phyloP scores from a whole-genome alignment of 2,797 vertebrate genomes.

The Cynodonichthys magdalenae region DNA sequence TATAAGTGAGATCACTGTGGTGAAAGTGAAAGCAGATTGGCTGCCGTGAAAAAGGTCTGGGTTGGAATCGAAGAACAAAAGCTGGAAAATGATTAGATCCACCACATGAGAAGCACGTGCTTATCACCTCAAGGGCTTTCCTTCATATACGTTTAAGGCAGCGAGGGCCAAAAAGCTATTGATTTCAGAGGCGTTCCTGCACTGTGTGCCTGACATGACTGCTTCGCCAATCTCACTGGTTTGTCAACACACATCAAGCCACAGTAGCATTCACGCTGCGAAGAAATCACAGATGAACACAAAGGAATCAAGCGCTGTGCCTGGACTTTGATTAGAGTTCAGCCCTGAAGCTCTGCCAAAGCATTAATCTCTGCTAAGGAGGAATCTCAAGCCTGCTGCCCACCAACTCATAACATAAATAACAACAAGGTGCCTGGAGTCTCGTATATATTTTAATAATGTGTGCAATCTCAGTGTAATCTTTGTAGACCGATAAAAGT shows the following conservation, averaged over 20 bases:
- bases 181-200: conserved; percentile 42
- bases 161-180: conserved; percentile 41
- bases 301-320: conserved; percentile 46
- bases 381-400: conserved; percentile 23
- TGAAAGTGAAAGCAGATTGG: conserved; percentile 31
- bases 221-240: conserved; percentile 19
- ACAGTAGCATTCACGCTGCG: conserved; percentile 24
- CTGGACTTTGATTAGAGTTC: conserved; percentile 50
- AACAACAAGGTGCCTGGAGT: conserved; percentile 13
- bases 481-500: conserved; percentile 28
- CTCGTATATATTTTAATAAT: conserved; percentile 28
- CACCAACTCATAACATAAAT: conserved; percentile 39
- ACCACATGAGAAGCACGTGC: conserved; percentile 25
- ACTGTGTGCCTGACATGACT: conserved; percentile 26
- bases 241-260: conserved; percentile 39
- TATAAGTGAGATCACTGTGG: conserved; percentile 30
- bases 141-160: conserved; percentile 15
- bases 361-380: conserved; percentile 46
- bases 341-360: conserved; percentile 24
- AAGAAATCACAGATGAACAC: conserved; percentile 46
- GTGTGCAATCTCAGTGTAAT: conserved; percentile 25
- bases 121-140: conserved; percentile 35
- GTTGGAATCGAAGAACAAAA: conserved; percentile 17
- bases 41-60: conserved; percentile 16
- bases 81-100: conserved; percentile 31